These are phyloP conservation scores for Noctua fimbriata DNA, from an alignment of 2,888 invertebrate species.

Conservation along the genomic window DNA sequence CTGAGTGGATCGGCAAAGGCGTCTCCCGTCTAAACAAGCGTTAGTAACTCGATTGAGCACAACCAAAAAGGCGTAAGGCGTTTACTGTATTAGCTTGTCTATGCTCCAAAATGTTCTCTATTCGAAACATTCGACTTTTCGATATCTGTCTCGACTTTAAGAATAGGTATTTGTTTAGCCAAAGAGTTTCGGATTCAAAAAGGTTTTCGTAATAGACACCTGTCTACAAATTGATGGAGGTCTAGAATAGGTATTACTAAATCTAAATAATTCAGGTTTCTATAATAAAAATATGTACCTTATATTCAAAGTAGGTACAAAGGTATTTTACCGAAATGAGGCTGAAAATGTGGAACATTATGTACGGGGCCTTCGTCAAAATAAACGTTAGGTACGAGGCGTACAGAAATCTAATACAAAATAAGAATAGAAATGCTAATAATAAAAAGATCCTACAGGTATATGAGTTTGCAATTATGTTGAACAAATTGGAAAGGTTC, in stretches of 20 bases:
- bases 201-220: conserved; percentile 23
- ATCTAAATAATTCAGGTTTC: conserved; percentile 37
- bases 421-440: conserved; percentile 24
- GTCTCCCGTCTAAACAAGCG: conserved; percentile 73
- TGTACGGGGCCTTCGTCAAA: conserved; percentile 1
- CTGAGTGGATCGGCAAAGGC: conserved; percentile 72
- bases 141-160: conserved; percentile 13
- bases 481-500: conserved; percentile 19
- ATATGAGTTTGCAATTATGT: conserved; percentile 12
- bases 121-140: conserved; percentile 27
- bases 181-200: conserved; percentile 12
- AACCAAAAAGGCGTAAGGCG: conserved; percentile 69
- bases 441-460: conserved; percentile 2
- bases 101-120: conserved; percentile 29
- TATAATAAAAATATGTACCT: conserved; percentile 11
- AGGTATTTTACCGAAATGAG: conserved; percentile 25
- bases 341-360: conserved; percentile 3
- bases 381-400: conserved; percentile 11
- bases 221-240: conserved; percentile 50
- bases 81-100: conserved; percentile 60
- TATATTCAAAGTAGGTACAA: conserved; percentile 11
- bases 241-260: conserved; percentile 9
- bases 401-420: conserved; percentile 18
- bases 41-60: conserved; percentile 79
- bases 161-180: conserved; percentile 23